Percentiles rank a stretch among this genome's conserved stretches.
These are phyloP conservation scores for Acanthosepion esculentum DNA, from an alignment of 2,888 invertebrate genomes.

Conservation along the genomic window DNA sequence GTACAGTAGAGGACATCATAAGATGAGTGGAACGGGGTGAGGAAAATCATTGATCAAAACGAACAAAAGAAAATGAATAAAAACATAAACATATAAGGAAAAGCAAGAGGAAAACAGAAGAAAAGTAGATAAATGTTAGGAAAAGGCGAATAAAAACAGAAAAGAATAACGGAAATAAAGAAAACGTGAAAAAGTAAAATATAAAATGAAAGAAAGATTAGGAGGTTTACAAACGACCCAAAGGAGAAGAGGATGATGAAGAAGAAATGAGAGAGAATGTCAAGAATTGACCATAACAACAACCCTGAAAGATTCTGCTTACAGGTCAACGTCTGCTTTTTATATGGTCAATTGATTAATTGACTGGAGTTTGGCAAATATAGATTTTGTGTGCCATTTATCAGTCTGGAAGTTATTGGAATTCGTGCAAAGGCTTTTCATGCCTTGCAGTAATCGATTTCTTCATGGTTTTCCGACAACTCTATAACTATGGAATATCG, in stretches of 20 bases:
- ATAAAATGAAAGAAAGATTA: too few species aligned
- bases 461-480: background rate
- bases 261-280: background rate
- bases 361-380: background rate
- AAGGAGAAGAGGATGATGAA: background rate
- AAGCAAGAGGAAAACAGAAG: too few species aligned
- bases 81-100: too few species aligned
- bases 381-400: background rate
- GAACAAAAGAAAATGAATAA: too few species aligned
- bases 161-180: too few species aligned
- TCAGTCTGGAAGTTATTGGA: conserved; percentile 22
- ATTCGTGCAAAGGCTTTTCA: background rate
- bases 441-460: background rate
- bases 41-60: too few species aligned
- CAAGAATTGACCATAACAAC: background rate
- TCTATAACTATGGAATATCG: background rate
- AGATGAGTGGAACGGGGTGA: background rate
- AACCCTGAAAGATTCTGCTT: background rate
- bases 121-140: too few species aligned
- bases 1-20: background rate
- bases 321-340: background rate
- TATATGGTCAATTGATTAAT: conserved; percentile 22
- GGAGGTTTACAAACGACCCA: background rate
- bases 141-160: too few species aligned
- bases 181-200: too few species aligned